Evolutionary conservation across 2,797 vertebrate species (phyloP).

Genomic region (Halcyon chelicuti): DNA sequence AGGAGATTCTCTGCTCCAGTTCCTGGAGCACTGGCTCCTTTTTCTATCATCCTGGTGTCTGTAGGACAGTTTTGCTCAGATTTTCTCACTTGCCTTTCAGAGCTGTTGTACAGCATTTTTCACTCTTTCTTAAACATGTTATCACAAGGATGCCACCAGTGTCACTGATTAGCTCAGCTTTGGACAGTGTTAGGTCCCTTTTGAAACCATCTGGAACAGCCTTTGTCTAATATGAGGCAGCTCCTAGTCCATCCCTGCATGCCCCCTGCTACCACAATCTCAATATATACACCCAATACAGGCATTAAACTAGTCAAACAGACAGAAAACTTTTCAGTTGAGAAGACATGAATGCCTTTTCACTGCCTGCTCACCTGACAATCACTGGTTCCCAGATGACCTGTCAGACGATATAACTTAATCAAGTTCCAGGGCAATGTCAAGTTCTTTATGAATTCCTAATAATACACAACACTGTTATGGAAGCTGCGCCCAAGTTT

Average conservation of each 20-base stretch:
- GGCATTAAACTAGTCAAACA: not conserved
- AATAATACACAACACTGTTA: not conserved
- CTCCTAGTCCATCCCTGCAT: not conserved
- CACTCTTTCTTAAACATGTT: not conserved
- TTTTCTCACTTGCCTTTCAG: accelerated
- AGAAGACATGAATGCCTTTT: not conserved
- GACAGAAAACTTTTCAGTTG: not conserved
- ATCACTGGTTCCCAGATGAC: not conserved
- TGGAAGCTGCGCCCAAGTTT: not conserved
- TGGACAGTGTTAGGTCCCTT: not conserved
- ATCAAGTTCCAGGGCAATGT: not conserved
- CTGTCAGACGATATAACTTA: not conserved
- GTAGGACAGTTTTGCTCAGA: accelerated
- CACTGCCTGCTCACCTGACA: not conserved
- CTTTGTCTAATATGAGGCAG: not conserved
- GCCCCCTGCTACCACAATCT: not conserved
- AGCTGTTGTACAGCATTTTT: accelerated
- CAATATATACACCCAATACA: not conserved
- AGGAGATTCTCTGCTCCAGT: not conserved
- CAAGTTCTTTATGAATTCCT: not conserved
- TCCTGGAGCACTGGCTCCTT: not conserved
- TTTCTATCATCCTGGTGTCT: not conserved
- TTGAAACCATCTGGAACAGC: accelerated
- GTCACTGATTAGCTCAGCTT: not conserved
- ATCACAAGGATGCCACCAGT: accelerated